Evolutionary conservation across 2,113 vertebrate species (phyloP).

Genomic region (Andinoacara biseriatus): DNA sequence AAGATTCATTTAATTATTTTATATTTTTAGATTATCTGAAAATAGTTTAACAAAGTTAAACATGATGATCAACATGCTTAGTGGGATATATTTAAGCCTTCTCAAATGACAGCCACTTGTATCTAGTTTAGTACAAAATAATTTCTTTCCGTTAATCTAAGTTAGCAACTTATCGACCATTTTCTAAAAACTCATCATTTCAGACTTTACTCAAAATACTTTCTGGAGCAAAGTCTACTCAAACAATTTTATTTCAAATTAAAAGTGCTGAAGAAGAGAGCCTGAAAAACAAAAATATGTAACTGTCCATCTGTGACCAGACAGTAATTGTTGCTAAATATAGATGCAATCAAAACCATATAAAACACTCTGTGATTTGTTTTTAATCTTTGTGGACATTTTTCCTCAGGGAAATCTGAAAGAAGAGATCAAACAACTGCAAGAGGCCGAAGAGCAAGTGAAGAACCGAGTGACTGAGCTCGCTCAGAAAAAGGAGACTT

Average conservation of each 20-base stretch:
- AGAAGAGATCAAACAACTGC: slow-evolving; percentile 75
- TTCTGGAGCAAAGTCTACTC: not conserved
- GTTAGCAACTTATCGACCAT: not conserved
- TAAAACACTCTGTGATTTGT: not conserved
- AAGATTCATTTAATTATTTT: no score
- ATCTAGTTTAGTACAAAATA: not conserved
- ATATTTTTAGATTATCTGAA: not conserved
- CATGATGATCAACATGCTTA: not conserved
- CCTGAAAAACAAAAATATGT: not conserved
- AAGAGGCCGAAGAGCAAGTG: slow-evolving; percentile 64
- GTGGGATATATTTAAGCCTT: not conserved
- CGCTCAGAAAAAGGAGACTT: slow-evolving; percentile 65
- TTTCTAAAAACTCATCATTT: not conserved
- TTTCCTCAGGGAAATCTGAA: slow-evolving; percentile 72
- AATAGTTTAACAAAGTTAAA: not conserved
- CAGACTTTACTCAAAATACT: not conserved
- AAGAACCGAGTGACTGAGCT: slow-evolving; percentile 59
- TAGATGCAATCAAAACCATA: not conserved
- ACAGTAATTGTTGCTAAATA: not conserved
- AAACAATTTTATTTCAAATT: not conserved
- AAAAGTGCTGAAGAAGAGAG: not conserved
- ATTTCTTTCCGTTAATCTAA: not conserved
- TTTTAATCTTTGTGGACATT: not conserved
- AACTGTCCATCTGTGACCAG: not conserved
- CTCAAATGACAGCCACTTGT: not conserved